Base-by-base conservation (phyloP, 2,888 invertebrate genomes). In the Stenchaetothrips biformis region DNA sequence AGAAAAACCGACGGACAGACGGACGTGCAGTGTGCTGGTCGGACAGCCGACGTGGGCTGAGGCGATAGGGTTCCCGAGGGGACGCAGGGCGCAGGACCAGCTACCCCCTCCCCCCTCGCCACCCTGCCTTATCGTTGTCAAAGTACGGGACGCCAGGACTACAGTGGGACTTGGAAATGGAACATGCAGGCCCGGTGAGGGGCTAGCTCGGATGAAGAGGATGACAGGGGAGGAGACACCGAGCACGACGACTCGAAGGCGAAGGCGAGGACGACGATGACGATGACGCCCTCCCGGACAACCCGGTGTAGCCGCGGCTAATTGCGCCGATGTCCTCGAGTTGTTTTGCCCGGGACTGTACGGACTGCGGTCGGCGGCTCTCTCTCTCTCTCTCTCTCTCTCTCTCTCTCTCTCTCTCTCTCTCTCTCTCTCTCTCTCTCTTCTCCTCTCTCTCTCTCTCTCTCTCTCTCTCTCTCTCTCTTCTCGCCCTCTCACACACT, bases 1-100 rank as follows among this genome's bases (percentile, higher is more conserved):
- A 11, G 53, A 53, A 0, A 53, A 18, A 53, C 53, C 4, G 13
- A 53, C 13, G 13, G 13, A 11, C 53, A 53, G 53, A 13, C 53
- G 13, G 13, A 18, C 53, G 53, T 13, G 53, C 1, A 53, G 53
- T 8, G 13, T 53, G 53, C 53, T 53, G 53, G 13, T 11, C 53
- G 16, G 53, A 16, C 8, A 49, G 49, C 49, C 7, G 49, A 49
- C 13, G 53, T 53, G 11, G 53, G 18, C 53, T 18, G 53, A 53
- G 67, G 67, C 67, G 67, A 74, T 74, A 74, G 67, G 67, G 67
- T 21, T 21, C 25, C 67, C 67, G 7, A 21, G 67, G 67, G 67
- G 67, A 25, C 25, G 9, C 25, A 7, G 67, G 53, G n/a, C 53
- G 16, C 53, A 53, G 37, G 37, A 11, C 53, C 53, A 18, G 53